Evolutionary conservation across 2,113 vertebrate genomes (phyloP), one percentile per base, ranked within the genome.

Genomic region (Pavo muticus): DNA sequence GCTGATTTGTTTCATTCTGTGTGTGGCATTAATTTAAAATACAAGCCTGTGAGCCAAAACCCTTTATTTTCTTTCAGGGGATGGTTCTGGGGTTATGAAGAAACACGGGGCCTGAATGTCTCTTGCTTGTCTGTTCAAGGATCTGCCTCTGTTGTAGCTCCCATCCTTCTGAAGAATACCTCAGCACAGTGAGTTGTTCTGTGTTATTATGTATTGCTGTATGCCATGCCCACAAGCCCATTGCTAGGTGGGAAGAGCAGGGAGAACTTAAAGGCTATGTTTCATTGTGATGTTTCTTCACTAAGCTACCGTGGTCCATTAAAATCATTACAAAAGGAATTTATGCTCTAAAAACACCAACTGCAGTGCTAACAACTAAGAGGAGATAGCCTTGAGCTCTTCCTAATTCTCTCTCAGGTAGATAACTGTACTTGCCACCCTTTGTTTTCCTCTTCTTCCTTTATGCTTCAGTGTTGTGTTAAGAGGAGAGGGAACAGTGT

Each of bases 31-130:
- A 24, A 45, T 82, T 84, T 65, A 35, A 93, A 87, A 47, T 40
- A 11, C 40, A 60, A 42, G 6, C 15, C 25, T 71, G 27, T 83
- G 68, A 84, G 57, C 18, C 18, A 40, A 6, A 75, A 10, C 40
- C 69, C 77, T 40, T 19, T 95, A 32, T 93, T 94, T 35, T 88
- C 40, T 96, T 95, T 57, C 94, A 99, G 99, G 94, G 99, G 99
- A 72, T 99, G 99, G 99, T 99, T 99, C 90, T 99, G 99, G 99
- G 99, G 99, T 79, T 99, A 99, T 0, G 98, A 99, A 86, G 99
- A 99, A 94, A 99, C 99, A 0, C 97, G 99, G 44, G 99, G 98
- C 52, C 92, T 99, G 42, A 98, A 98, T 1, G 96, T 99, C 12
- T 98, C 97, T 30, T 99, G 99, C 54, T 84, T 99, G 91, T 99